Percentiles rank a stretch among this genome's conserved stretches.
phyloP scores from a whole-genome alignment of 2,113 vertebrate genomes.

The Tympanuchus pallidicinctus region DNA sequence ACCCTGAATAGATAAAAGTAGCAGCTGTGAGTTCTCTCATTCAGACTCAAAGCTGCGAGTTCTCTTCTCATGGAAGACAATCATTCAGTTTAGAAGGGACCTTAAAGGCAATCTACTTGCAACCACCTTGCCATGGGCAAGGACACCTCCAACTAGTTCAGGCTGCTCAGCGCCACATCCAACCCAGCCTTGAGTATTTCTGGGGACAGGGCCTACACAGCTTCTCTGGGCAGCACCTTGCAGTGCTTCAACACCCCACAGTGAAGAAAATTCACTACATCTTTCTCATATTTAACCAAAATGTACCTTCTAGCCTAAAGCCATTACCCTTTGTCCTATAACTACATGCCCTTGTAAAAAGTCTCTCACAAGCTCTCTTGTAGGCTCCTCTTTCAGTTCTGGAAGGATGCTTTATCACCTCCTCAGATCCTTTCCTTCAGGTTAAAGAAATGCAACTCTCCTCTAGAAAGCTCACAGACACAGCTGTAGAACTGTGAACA shows the following conservation, averaged over 20 bases:
- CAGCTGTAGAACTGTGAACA: neutral
- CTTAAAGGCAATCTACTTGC: neutral
- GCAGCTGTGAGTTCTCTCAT: neutral
- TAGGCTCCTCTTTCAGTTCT: too few species aligned
- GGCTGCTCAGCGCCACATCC: neutral
- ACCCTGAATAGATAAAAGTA: neutral
- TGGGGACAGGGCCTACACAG: neutral
- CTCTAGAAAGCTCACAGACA: neutral
- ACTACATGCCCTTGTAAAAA: neutral
- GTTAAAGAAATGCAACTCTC: too few species aligned
- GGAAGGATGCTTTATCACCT: too few species aligned
- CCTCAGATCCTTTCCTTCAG: too few species aligned
- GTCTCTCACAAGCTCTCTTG: too few species aligned
- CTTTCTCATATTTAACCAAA: neutral
- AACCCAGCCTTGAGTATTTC: neutral
- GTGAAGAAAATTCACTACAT: neutral
- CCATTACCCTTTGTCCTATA: neutral
- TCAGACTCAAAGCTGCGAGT: neutral
- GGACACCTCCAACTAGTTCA: neutral
- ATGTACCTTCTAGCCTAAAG: neutral
- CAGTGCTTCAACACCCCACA: neutral
- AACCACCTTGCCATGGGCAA: neutral
- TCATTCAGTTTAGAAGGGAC: neutral
- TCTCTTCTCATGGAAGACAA: neutral
- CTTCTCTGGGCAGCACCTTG: neutral